phyloP scores from a whole-genome alignment of 1,140 invertebrate genomes.

The Cyclina sinensis region DNA sequence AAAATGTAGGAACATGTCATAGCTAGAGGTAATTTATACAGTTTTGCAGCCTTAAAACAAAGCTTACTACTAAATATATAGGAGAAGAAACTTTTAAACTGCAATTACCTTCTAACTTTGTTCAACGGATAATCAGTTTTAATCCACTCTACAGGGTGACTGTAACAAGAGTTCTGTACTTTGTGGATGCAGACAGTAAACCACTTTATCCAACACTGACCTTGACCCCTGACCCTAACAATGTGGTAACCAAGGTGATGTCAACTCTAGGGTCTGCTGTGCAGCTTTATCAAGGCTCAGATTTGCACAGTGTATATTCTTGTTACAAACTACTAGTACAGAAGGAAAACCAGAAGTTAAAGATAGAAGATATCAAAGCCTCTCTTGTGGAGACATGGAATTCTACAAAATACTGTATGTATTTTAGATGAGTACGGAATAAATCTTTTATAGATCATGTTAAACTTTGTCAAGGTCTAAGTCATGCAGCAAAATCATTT shows the following conservation, averaged over 20 bases:
- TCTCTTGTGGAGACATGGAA: slow-evolving; percentile 31
- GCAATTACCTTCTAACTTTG: no score
- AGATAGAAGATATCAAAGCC: background rate
- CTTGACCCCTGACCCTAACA: background rate
- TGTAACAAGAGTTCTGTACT: slow-evolving; percentile 40
- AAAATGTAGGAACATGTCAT: no score
- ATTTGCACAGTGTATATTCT: background rate
- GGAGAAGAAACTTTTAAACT: no score
- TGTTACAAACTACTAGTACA: slow-evolving; percentile 38
- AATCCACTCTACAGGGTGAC: slow-evolving; percentile 6
- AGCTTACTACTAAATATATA: no score
- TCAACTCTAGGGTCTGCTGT: background rate
- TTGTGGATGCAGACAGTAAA: slow-evolving; percentile 1
- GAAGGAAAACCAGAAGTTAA: background rate
- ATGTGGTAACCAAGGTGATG: background rate
- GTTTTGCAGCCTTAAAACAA: no score
- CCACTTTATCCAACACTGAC: slow-evolving; percentile 27
- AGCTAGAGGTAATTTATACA: no score
- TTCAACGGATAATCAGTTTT: no score
- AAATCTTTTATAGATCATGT: background rate
- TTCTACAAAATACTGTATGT: background rate
- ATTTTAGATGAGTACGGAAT: background rate
- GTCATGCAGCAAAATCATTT: no score
- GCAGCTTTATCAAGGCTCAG: background rate
- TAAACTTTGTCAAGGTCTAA: no score